Evolutionary conservation across 2,888 invertebrate species (phyloP), one percentile per base, ranked within the genome.

Genomic region (Drosophila siamana): DNA sequence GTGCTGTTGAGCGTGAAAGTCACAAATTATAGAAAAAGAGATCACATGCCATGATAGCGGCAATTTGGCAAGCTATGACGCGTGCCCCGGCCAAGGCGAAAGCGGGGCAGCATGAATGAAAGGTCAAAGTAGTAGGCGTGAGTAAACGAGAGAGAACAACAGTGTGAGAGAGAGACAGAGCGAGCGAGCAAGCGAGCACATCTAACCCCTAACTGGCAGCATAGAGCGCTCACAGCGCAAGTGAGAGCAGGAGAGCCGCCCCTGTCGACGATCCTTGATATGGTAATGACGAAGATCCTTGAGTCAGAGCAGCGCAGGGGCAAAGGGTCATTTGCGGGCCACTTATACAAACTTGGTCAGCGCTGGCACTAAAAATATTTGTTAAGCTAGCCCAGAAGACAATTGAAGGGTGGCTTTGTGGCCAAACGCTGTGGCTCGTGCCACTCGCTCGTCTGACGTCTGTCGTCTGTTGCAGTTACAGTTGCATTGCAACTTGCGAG

Each of bases 11-110:
- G 90, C 91, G 88, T 90, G 85, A 90, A 91, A 88, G 91, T 91
- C 86, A 89, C 80, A 92, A 91, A 91, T 92, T 91, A 91, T 88
- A 88, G 73, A 69, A 80, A 74, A 56, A 47, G 57, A 73, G 92
- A 92, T 91, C 91, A 80, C 80, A 87, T 80, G 83, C 81, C 86
- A 81, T 88, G 92, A 90, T 90, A 90, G 91, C 75, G 87, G 88
- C 87, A 91, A 91, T 90, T 90, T 90, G 80, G 86, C 85, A 89
- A 89, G 75, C 72, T 78, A 78, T 77, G 78, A 77, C 84, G 89
- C 80, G 70, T 81, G 81, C 68, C 73, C 30, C 7, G 22, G 24
- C 28, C 22, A 43, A 54, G 26, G 59, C 41, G 66, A 63, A 69
- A 71, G 44, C 54, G 28, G 52, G 16, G 11, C 56, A 36, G 62